A percentile compares a stretch with the other conserved stretches of the same genome.
Evolutionary conservation across 2,113 vertebrate species (phyloP).

Genomic region (Prionailurus viverrinus): DNA sequence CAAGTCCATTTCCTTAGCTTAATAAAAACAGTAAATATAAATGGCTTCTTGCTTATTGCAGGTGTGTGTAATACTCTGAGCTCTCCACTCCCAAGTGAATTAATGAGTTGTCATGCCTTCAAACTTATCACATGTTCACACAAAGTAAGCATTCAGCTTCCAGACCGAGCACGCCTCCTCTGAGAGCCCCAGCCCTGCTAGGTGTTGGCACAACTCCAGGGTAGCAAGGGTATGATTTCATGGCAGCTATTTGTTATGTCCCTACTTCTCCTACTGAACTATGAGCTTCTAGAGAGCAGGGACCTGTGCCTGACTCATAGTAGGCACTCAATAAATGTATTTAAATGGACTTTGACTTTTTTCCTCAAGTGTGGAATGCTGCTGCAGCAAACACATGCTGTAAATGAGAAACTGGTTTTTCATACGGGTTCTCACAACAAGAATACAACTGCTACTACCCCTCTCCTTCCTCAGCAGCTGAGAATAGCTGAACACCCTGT

Average conservation of each 20-base stretch:
- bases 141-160: background rate
- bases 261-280: background rate
- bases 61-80: background rate
- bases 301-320: background rate
- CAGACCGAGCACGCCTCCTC: background rate
- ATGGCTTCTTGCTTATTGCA: background rate
- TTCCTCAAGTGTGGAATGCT: background rate
- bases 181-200: background rate
- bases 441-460: background rate
- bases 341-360: background rate
- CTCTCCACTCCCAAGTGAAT: constrained; percentile 2
- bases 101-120: background rate
- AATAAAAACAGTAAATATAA: background rate
- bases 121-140: background rate
- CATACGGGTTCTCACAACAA: background rate
- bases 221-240: background rate
- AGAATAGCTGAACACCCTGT: background rate
- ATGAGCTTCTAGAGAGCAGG: background rate
- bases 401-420: background rate
- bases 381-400: background rate
- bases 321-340: background rate
- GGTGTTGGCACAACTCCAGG: background rate
- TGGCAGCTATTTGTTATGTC: background rate
- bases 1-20: background rate
- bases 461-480: background rate